Conservation (phyloP, 2,797 vertebrate genomes). For the Dermochelys coriacea region DNA sequence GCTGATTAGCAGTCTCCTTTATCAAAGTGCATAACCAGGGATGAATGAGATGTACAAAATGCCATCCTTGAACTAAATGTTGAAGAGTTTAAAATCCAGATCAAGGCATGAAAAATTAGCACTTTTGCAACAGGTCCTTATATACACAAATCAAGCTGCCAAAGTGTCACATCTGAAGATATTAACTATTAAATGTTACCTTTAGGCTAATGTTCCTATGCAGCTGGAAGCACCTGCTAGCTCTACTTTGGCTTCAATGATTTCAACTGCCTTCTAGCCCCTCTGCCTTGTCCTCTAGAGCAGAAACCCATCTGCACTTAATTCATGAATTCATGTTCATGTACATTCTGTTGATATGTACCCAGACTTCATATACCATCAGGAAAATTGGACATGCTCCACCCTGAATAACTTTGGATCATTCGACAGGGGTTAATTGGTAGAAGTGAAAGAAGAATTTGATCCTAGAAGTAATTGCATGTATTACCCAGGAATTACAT, state of each 20-base stretch:
- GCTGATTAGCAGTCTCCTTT: neutral
- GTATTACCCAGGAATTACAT: neutral
- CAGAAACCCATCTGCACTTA: neutral
- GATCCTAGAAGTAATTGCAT: neutral
- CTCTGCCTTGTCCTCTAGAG: neutral
- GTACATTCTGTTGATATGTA: neutral
- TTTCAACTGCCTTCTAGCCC: rapidly evolving
- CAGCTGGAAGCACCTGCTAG: neutral
- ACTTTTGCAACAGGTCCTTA: neutral
- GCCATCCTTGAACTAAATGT: neutral
- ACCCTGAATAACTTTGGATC: neutral
- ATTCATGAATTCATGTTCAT: neutral
- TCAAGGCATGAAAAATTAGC: neutral
- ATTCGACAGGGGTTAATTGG: neutral
- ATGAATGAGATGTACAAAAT: neutral
- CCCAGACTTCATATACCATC: neutral
- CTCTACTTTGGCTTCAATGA: neutral
- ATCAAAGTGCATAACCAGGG: neutral
- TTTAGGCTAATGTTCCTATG: neutral
- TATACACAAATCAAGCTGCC: neutral
- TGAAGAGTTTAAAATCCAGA: neutral
- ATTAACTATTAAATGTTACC: neutral
- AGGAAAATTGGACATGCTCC: neutral
- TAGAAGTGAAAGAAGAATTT: neutral
- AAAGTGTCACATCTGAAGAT: neutral